Base-by-base conservation (phyloP, 2,797 vertebrate species). In the Coreius guichenoti region DNA sequence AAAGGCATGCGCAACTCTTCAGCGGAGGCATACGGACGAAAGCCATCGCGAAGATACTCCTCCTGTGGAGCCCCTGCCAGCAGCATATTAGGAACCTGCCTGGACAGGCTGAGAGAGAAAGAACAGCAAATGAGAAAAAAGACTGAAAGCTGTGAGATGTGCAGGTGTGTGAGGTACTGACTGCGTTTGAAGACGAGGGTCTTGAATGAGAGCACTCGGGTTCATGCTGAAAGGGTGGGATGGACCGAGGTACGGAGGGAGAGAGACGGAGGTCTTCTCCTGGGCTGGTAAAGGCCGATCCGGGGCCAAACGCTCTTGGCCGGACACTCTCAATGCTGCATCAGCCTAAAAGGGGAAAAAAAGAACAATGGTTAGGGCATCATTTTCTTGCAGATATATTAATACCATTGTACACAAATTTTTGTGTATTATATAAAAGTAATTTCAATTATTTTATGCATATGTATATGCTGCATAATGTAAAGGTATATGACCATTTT, bases 1-100 rank as follows among this genome's bases (percentile, higher is more conserved):
- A 97, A 96, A 84, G 96, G 94, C 94, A 99, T 87, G 17, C 97
- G 95, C 45, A 99, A 95, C n/a, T 98, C 98, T 77, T 98, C 97
- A 0, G 97, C 93, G 0, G 97, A 94, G 91, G 96, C 94, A 79
- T 98, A 99, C 72, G 97, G 97, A 85, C 97, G 95, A 89, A 99
- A 97, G 33, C 96, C 97, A 31, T 86, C 81, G 73, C 97, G 94
- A 88, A 98, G 92, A 89, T 98, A 99, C 86, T 99, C 98, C 88
- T 98, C 98, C 0, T 97, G 95, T 0, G 63, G 63, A 88, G 89
- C 89, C 14, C 94, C 94, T 0, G 94, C 93, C 45, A 92, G 91
- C 70, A 94, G 92, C 65, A 90, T 91, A 0, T 97, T 96, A 89
- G 97, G 97, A 75, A 98, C 96, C 0, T 97, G 97, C 43, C 97